Base-by-base conservation (phyloP, 2,797 vertebrate species). In the Atherinosoma microstoma region DNA sequence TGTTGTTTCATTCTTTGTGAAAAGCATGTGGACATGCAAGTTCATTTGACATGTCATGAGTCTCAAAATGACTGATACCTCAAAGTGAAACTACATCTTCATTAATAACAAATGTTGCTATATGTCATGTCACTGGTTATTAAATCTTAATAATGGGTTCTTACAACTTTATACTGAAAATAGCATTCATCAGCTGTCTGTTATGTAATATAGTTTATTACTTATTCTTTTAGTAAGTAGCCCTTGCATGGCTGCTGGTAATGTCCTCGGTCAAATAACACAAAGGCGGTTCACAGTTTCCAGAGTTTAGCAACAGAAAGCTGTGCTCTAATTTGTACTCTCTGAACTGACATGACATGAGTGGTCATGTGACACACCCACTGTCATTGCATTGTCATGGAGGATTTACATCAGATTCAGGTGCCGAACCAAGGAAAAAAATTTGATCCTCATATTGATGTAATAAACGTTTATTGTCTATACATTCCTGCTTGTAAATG, bases 401-500 rank as follows among this genome's bases (percentile, higher is more conserved):
- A 64, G n/a, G 53, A 3, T 45, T 22, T 6, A 30, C 22, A 67
- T 35, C 1, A 70, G 2, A 53, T 29, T 51, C 34, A 32, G 11
- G 18, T 61, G 47, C 38, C 10, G 0, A 72, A 61, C 30, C 1
- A 32, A 49, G 18, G 45, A 38, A 47, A 22, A 35, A 12, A 8
- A 53, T 27, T 24, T 13, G 15, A 18, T 30, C 15, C 27, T 18
- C 16, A 2, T 8, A 49, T n/a, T 59, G 22, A 40, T 58, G 51
- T 13, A 15, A 61, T 62, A 60, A 63, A 54, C 66, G 51, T 84
- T 69, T 64, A 67, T 66, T 13, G 42, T 38, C 47, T 64, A 54
- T 11, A 57, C 75, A 18, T 71, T 75, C 64, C 70, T 9, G 53
- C 36, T 58, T 73, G 16, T 68, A 70, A 67, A 67, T n/a, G 29